Percentiles rank a stretch among this genome's conserved stretches.
Conservation (phyloP, 1,140 invertebrate species). For the Pectinophora gossypiella region DNA sequence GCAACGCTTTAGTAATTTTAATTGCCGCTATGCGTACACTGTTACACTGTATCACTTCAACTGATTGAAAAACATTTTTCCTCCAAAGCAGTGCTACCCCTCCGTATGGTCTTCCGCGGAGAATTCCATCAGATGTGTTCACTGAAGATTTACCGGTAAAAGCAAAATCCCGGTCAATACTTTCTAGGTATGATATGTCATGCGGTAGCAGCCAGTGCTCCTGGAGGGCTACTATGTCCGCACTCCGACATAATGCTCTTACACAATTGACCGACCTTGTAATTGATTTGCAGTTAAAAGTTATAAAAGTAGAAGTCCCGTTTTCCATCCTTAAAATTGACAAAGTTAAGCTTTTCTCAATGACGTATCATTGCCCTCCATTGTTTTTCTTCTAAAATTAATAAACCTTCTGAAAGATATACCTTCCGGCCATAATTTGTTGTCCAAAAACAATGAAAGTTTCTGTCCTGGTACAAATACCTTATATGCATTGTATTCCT, state of each 20-base stretch:
- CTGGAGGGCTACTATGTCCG: background rate
- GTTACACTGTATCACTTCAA: conserved; percentile 1
- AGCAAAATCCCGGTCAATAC: background rate
- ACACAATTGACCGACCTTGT: background rate
- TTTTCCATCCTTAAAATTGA: too few relatives aligned
- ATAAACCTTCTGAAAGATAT: background rate
- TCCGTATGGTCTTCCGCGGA: conserved; percentile 3
- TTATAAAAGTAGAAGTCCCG: background rate
- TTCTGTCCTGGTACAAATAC: too few relatives aligned
- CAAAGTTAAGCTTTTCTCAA: too few relatives aligned
- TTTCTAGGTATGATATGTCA: background rate
- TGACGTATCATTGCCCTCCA: background rate
- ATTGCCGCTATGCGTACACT: conserved; percentile 6
- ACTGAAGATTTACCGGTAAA: background rate
- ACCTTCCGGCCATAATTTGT: too few relatives aligned
- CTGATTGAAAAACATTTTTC: background rate
- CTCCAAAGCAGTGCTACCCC: conserved; percentile 6
- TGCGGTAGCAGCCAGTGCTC: background rate
- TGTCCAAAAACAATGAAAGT: too few relatives aligned
- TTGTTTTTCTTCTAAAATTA: background rate
- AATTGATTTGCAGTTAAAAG: background rate
- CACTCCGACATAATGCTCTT: background rate
- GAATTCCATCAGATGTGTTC: background rate
- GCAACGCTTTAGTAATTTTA: background rate
- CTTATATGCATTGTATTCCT: too few relatives aligned